Evolutionary conservation across 1,140 invertebrate genomes (phyloP).

Genomic region (Heliconius congener): DNA sequence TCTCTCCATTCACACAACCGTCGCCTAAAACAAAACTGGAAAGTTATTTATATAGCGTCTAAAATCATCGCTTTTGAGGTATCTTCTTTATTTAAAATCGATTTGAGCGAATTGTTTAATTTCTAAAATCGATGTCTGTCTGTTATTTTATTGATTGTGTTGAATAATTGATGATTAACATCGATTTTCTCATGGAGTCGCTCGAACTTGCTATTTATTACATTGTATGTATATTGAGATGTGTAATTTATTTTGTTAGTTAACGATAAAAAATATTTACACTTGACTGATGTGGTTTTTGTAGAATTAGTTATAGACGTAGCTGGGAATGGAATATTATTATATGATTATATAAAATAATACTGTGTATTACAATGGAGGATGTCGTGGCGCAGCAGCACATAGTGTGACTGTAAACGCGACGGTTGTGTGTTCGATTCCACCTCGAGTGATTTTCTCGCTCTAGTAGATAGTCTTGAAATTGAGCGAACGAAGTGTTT

Average conservation of each 20-base stretch:
- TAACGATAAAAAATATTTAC: constrained; percentile 30
- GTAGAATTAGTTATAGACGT: constrained; percentile 15
- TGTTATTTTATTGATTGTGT: constrained; percentile 3
- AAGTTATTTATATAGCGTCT: constrained; percentile 89
- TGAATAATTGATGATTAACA: not conserved
- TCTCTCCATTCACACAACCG: constrained; percentile 95
- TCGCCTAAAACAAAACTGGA: constrained; percentile 88
- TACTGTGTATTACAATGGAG: not conserved
- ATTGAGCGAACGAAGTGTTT: too few relatives aligned
- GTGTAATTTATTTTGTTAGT: constrained; percentile 31
- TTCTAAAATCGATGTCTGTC: not conserved
- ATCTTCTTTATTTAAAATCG: not conserved
- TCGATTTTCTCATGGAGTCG: not conserved
- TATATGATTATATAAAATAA: not conserved
- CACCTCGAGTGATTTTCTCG: too few relatives aligned
- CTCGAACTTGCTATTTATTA: constrained; percentile 8
- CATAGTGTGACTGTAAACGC: too few relatives aligned
- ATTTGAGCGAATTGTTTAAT: not conserved
- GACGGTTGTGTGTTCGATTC: too few relatives aligned
- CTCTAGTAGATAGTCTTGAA: too few relatives aligned
- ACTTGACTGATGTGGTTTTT: constrained; percentile 33
- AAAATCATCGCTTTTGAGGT: constrained; percentile 44
- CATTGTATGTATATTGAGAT: constrained; percentile 29
- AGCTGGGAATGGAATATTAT: constrained; percentile 6
- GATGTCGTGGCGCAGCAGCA: too few relatives aligned